Evolutionary conservation across 2,797 vertebrate species (phyloP), one percentile per base, ranked within the genome.

Genomic region (Apogon talboti): DNA sequence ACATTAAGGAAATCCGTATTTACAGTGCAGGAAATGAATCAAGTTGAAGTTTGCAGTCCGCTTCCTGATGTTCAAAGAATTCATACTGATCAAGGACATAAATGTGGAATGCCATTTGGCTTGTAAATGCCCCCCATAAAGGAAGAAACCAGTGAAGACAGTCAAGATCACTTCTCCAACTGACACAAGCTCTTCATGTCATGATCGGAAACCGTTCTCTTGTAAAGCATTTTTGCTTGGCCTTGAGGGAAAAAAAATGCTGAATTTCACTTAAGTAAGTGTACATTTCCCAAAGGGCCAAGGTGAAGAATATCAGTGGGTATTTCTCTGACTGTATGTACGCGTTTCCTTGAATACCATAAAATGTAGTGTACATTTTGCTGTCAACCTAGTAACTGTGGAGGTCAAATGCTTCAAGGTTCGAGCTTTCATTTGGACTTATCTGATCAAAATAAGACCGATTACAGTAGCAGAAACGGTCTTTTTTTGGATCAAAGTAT

Each of bases 1-100:
- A 79, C 87, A 87, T 89, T 76, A 86, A 91, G 88, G 90, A 90
- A 88, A 90, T 91, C 84, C 77, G 66, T 82, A 86, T 89, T 91
- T 86, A 86, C 47, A 62, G 47, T 0, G 50, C 71, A 85, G 89
- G 85, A 90, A 87, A 84, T 72, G 51, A 71, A 88, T 86, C 62
- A 8, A 76, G 85, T 77, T 7, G 0, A 66, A 79, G 73, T 81
- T 78, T 6, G 12, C 78, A 70, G 82, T 64, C 58, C 19, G 67
- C 72, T 87, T 90, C 87, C 82, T 86, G 79, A 69, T 5, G 68
- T 87, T 87, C 79, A 89, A 87, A 89, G 65, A 76, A 75, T 57
- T 77, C 43, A 30, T 47, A 52, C 76, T 21, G 77, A 85, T 87
- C 66, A 83, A 83, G 85, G 83, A 83, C 76, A 60, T 45, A 18